A percentile compares a stretch with the other conserved stretches of the same genome.
Conservation (phyloP, 2,113 vertebrate species). For the Zapus hudsonius region DNA sequence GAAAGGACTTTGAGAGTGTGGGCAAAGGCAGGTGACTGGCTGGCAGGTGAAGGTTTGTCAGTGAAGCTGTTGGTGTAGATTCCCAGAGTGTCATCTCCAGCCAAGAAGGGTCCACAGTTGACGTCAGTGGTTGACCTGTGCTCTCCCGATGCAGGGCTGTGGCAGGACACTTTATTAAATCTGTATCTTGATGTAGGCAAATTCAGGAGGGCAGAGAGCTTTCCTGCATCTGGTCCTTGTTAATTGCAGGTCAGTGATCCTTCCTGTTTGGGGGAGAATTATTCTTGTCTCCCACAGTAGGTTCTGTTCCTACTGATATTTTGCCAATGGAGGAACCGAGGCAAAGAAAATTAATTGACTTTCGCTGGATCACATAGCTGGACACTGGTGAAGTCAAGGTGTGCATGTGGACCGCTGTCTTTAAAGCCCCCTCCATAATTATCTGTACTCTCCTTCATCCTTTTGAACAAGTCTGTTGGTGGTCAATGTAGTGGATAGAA, state of each 20-base stretch:
- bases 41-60: neutral
- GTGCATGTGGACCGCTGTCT: neutral
- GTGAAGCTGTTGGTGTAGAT: neutral
- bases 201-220: neutral
- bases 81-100: neutral
- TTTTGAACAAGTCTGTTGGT: neutral
- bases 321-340: slow-evolving; percentile 3
- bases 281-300: neutral
- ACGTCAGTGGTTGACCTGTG: neutral
- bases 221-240: neutral
- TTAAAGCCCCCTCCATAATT: neutral
- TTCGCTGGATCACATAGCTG: neutral
- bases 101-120: neutral
- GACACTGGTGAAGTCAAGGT: neutral
- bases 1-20: neutral
- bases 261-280: neutral
- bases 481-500: neutral
- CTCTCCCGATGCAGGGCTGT: neutral
- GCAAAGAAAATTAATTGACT: neutral
- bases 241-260: too few species aligned
- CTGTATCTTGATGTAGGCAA: neutral
- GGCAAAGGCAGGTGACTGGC: neutral
- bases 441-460: neutral
- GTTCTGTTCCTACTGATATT: neutral
- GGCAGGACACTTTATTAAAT: neutral